A percentile compares a stretch with the other conserved stretches of the same genome.
phyloP scores from a whole-genome alignment of 2,797 vertebrate species.

The Numenius phaeopus region DNA sequence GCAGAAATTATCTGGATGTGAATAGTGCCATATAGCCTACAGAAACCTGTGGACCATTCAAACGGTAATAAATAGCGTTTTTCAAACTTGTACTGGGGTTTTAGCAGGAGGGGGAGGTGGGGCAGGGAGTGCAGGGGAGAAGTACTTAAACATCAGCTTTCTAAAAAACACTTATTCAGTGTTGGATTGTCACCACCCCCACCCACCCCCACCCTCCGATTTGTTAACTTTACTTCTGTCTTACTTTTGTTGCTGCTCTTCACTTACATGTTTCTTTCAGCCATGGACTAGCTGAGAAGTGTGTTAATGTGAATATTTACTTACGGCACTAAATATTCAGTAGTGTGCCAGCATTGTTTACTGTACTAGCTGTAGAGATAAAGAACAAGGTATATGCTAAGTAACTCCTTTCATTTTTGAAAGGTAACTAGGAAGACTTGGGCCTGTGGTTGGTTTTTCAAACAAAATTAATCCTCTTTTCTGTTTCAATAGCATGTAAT shows the following conservation, averaged over 20 bases:
- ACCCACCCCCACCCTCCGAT: neutral
- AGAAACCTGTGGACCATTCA: neutral
- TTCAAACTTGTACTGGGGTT: neutral
- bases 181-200: neutral
- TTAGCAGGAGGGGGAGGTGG: too few species aligned
- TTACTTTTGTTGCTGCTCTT: neutral
- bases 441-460: neutral
- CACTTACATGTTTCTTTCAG: neutral
- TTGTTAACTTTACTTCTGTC: neutral
- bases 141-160: neutral
- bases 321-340: neutral
- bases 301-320: neutral
- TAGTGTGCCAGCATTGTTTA: neutral
- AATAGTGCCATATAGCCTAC: neutral
- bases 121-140: too few species aligned
- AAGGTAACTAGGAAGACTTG: neutral
- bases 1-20: neutral
- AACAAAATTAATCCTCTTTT: neutral
- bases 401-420: neutral
- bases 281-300: neutral
- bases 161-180: neutral
- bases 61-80: neutral
- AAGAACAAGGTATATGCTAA: neutral
- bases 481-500: neutral
- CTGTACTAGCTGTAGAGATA: neutral